Evolutionary conservation across 2,113 vertebrate genomes (phyloP).

Genomic region (Microcebus lehilahytsara): DNA sequence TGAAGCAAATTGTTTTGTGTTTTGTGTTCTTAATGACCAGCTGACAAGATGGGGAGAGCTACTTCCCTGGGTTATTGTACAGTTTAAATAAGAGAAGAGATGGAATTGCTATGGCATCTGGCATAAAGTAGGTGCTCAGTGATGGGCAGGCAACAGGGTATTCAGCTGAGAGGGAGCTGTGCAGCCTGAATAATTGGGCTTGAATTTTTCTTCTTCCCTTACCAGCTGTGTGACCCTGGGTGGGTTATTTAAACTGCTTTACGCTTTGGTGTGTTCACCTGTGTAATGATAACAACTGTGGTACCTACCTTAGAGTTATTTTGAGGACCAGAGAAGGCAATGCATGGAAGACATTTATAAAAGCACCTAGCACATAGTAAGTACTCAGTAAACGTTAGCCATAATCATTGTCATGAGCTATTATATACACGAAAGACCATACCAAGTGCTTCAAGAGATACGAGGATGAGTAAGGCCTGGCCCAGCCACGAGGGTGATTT

Average conservation of each 20-base stretch:
- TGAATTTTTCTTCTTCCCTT: background rate
- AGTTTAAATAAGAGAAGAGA: background rate
- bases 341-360: background rate
- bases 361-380: background rate
- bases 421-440: background rate
- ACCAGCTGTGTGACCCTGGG: background rate
- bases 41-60: background rate
- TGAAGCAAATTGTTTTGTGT: background rate
- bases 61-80: background rate
- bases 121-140: background rate
- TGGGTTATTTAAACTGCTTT: background rate
- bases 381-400: background rate
- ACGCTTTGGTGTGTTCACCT: background rate
- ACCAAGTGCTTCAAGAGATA: background rate
- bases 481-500: background rate
- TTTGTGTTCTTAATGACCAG: background rate
- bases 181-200: background rate
- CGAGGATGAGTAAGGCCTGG: background rate
- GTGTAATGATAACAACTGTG: background rate
- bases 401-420: background rate
- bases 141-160: background rate
- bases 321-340: background rate
- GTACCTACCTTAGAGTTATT: background rate
- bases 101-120: background rate
- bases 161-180: background rate